Conservation (phyloP, 2,797 vertebrate genomes). For the Pterois miles region DNA sequence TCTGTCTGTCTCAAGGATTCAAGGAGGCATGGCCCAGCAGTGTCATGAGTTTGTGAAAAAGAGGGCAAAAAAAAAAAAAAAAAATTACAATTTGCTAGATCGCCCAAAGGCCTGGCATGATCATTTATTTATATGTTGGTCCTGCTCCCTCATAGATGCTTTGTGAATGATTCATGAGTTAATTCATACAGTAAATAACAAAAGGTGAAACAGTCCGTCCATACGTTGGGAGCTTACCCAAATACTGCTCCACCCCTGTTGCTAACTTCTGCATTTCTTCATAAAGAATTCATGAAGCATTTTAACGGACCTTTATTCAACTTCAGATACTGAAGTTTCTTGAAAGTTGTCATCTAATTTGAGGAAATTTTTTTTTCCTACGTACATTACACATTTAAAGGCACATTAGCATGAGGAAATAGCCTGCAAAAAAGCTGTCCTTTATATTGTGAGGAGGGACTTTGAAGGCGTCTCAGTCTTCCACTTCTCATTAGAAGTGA, state of each 20-base stretch:
- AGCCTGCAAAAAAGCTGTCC: background rate
- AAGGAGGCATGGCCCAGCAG: slow-evolving; percentile 5
- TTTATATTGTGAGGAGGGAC: slow-evolving; percentile 29
- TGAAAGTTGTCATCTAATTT: slow-evolving; percentile 20
- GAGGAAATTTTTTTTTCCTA: background rate
- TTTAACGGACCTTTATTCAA: slow-evolving; percentile 23
- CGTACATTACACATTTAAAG: slow-evolving; percentile 19
- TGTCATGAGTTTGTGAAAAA: slow-evolving; percentile 12
- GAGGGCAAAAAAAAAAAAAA: slow-evolving; percentile 1
- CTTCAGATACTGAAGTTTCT: slow-evolving; percentile 12
- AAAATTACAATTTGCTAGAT: slow-evolving; percentile 20
- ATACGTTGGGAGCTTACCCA: slow-evolving; percentile 29
- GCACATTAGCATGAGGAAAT: slow-evolving; percentile 19
- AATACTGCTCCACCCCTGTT: slow-evolving; percentile 45
- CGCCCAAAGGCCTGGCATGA: slow-evolving; percentile 33
- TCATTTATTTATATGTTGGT: slow-evolving; percentile 63
- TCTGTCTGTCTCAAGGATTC: slow-evolving; percentile 38
- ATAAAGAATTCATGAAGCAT: slow-evolving; percentile 58
- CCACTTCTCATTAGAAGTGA: slow-evolving; percentile 57
- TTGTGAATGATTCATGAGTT: slow-evolving; percentile 75
- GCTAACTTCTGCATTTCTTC: slow-evolving; percentile 40
- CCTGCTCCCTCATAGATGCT: slow-evolving; percentile 52
- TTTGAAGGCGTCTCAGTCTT: slow-evolving; percentile 46
- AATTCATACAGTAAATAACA: slow-evolving; percentile 73
- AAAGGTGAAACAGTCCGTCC: slow-evolving; percentile 49